Evolutionary conservation across 2,888 invertebrate genomes (phyloP).

Genomic region (Patella pellucida): DNA sequence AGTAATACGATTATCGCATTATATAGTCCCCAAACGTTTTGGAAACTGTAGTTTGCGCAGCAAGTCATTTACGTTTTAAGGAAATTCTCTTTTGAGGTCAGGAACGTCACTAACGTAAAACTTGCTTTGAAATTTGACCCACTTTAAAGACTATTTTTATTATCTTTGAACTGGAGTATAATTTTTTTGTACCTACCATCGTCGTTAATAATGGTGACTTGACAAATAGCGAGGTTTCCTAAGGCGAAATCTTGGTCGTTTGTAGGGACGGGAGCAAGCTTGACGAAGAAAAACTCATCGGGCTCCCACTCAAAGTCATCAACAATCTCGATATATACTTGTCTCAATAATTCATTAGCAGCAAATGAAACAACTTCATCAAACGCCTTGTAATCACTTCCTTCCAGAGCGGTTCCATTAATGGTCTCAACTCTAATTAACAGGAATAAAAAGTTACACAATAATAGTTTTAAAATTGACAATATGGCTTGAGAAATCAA

Average conservation of each 20-base stretch:
- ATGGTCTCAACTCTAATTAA: conserved; percentile 74
- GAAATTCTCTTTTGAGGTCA: no score
- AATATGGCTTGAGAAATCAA: no score
- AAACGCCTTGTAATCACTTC: conserved; percentile 74
- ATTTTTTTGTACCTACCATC: conserved; percentile 71
- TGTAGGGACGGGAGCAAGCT: conserved; percentile 62
- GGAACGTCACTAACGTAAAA: no score
- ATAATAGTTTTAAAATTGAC: no score
- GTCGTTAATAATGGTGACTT: conserved; percentile 76
- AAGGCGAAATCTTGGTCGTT: conserved; percentile 68
- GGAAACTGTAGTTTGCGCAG: no score
- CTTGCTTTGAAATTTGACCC: no score
- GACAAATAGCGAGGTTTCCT: conserved; percentile 74
- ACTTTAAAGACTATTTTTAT: background rate
- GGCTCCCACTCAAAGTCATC: conserved; percentile 77
- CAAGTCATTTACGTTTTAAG: no score
- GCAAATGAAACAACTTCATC: conserved; percentile 74
- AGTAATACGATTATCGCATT: no score
- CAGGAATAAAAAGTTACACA: background rate
- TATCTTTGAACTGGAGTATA: background rate
- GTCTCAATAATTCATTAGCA: conserved; percentile 73
- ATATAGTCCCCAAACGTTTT: no score
- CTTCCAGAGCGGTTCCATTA: conserved; percentile 75
- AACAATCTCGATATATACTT: conserved; percentile 73
- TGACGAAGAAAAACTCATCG: conserved; percentile 77